These are phyloP conservation scores for Ceratina japonica DNA, from an alignment of 1,140 invertebrate genomes.

Conservation along the genomic window DNA sequence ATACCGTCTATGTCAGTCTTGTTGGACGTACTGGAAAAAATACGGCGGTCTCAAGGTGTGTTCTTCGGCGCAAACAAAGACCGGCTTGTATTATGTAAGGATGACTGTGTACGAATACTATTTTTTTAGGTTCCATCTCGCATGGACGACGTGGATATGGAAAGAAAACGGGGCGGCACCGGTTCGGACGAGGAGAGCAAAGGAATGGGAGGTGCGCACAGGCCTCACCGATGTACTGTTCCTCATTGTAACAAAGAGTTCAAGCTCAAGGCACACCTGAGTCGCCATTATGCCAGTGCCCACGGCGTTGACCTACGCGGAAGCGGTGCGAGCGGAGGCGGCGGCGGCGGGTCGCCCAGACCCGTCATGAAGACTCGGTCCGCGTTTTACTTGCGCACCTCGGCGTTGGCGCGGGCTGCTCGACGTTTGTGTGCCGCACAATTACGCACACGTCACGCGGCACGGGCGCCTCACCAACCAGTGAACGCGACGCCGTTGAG, in stretches of 20 bases:
- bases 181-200: constrained; percentile 79
- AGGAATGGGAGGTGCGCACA: constrained; percentile 82
- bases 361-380: constrained; percentile 98
- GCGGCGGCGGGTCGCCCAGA: constrained; percentile 85
- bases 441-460: constrained; percentile 90
- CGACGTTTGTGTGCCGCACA: constrained; percentile 91
- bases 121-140: constrained; percentile 78
- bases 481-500: constrained; percentile 81
- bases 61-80: not conserved
- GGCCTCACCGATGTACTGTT: constrained; percentile 93
- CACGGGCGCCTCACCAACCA: constrained; percentile 90
- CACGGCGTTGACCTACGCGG: constrained; percentile 87
- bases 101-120: not conserved
- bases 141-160: constrained; percentile 80
- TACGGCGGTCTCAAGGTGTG: constrained; percentile 94
- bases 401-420: constrained; percentile 92
- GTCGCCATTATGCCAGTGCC: constrained; percentile 93
- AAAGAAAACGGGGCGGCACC: constrained; percentile 73
- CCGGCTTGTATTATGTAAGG: not conserved
- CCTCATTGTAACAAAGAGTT: constrained; percentile 96
- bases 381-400: constrained; percentile 95
- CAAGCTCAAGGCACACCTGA: constrained; percentile 94
- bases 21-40: constrained; percentile 99
- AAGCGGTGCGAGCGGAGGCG: constrained; percentile 61
- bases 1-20: constrained; percentile 93